Percentiles rank a stretch among this genome's conserved stretches.
phyloP scores from a whole-genome alignment of 2,888 invertebrate species.

The Microplitis manilae region DNA sequence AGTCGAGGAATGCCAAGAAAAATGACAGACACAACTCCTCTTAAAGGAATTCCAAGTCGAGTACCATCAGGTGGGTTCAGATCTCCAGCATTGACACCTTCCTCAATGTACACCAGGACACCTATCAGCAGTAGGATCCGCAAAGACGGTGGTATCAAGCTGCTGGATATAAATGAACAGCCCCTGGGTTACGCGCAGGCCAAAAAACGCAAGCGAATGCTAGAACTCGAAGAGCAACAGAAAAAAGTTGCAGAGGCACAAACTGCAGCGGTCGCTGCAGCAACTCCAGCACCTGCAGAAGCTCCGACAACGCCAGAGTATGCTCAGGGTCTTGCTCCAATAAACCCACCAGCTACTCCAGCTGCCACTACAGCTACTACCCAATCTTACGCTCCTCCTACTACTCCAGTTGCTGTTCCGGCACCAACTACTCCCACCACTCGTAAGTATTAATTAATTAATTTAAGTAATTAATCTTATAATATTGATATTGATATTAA shows the following conservation, averaged over 20 bases:
- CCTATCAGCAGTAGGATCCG: conserved; percentile 75
- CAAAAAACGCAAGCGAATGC: conserved; percentile 89
- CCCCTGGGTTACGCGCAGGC: conserved; percentile 88
- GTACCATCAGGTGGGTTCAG: conserved; percentile 80
- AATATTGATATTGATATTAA: neutral
- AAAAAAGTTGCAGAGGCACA: conserved; percentile 76
- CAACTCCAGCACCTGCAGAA: conserved; percentile 62
- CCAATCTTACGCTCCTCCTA: conserved; percentile 61
- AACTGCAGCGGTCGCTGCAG: conserved; percentile 65
- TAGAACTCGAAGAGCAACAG: conserved; percentile 78
- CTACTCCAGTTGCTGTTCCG: conserved; percentile 60
- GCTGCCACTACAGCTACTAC: conserved; percentile 47
- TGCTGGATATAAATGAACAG: conserved; percentile 94
- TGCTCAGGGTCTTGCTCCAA: conserved; percentile 83
- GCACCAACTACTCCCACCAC: conserved; percentile 59
- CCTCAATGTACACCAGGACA: conserved; percentile 74
- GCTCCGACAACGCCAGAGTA: conserved; percentile 82
- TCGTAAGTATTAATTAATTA: conserved; percentile 55
- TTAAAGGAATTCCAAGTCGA: conserved; percentile 92
- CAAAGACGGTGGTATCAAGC: conserved; percentile 94
- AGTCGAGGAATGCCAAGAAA: conserved; percentile 86
- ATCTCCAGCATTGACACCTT: conserved; percentile 72
- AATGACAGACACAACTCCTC: conserved; percentile 97
- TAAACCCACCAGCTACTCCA: conserved; percentile 74
- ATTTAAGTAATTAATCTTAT: neutral